phyloP scores from a whole-genome alignment of 2,888 invertebrate species.

The Sesia apiformis region DNA sequence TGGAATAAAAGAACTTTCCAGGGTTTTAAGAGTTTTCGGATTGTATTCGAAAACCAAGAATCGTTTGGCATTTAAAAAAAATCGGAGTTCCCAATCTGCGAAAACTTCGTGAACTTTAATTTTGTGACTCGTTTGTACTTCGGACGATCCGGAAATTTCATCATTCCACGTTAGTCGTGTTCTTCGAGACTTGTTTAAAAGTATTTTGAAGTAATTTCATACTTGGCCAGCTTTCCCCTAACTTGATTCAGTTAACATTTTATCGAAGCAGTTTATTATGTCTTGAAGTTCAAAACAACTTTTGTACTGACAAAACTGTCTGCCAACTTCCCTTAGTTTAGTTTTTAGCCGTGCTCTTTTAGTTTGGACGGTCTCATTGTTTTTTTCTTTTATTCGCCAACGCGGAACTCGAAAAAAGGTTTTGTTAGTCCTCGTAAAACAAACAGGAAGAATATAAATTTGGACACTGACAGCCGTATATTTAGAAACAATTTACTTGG shows the following conservation, averaged over 20 bases:
- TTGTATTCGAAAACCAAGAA: too few species aligned
- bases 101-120: not conserved
- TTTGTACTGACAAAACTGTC: conserved; percentile 23
- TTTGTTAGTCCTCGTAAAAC: too few species aligned
- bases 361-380: too few species aligned
- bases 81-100: not conserved
- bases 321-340: conserved; percentile 9
- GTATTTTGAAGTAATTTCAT: not conserved
- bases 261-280: conserved; percentile 29
- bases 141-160: not conserved
- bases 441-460: too few species aligned
- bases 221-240: not conserved
- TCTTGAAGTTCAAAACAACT: conserved; percentile 24
- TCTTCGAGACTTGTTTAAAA: not conserved
- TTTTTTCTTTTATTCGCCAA: too few species aligned
- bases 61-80: too few species aligned
- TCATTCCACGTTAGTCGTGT: not conserved
- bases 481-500: too few species aligned
- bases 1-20: too few species aligned
- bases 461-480: too few species aligned
- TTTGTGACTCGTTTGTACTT: not conserved
- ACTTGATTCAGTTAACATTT: conserved; percentile 17
- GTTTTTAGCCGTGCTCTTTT: too few species aligned
- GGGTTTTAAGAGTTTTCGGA: too few species aligned
- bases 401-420: too few species aligned